Base-by-base conservation (phyloP, 2,113 vertebrate species). In the Hydropotes inermis region DNA sequence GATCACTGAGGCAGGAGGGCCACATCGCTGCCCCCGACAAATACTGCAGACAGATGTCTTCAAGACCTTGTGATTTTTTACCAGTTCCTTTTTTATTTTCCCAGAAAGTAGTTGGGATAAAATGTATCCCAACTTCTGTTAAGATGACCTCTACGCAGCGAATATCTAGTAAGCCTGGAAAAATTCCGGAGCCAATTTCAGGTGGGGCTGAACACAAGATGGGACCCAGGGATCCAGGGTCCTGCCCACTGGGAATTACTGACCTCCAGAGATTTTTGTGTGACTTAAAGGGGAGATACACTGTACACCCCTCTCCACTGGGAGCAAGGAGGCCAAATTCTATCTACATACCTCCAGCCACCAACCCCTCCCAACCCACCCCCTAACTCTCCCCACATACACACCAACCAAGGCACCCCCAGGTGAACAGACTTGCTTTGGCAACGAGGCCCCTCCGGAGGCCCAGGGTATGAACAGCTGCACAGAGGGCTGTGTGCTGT, bases 11-110 rank as follows among this genome's bases (percentile, higher is more conserved):
- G 36, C 0, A 2, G 21, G 21, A 74, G 21, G 21, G 5, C 36
- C 36, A 13, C 21, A 25, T 25, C 3, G 2, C 11, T 13, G 36
- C 36, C 11, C 16, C 2, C 5, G 1, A 10, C 36, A 39, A 43
- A 74, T 25, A 43, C 5, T 74, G 70, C 36, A 74, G n/a, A 74
- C 10, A 3, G 36, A 6, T 43, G 36, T 74, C 70, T 39, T 25
- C 11, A 25, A 23, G 70, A 74, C 5, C 36, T 13, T 25, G 70
- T 39, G 36, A 1, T 23, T 39, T 36, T 39, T 74, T 39, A 13
- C 27, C n/a, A 23, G 36, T 36, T 39, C n/a, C 10, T 39, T 23
- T 74, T 39, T 39, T 2, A 39, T 25, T 25, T 74, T 21, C 21
- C 19, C 67, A 74, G 67, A 39, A 39, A 39, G 10, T 13, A 25